Conservation (phyloP, 2,888 invertebrate genomes). For the Spialia ferax region DNA sequence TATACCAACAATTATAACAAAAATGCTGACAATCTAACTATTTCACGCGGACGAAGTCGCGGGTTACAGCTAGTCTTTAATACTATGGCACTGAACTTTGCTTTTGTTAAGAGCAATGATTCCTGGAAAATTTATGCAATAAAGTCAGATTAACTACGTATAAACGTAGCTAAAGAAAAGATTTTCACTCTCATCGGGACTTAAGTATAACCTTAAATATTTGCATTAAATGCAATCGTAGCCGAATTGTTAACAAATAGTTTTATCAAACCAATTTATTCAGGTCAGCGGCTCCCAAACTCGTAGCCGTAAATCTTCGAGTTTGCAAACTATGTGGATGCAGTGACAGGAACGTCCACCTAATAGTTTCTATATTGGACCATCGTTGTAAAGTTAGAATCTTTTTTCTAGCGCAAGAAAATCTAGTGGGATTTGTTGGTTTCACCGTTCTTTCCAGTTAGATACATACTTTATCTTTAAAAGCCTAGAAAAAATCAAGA, state of each 20-base stretch:
- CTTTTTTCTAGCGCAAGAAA: neutral
- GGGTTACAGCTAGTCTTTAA: too few species aligned
- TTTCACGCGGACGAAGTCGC: too few species aligned
- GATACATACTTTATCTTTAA: too few species aligned
- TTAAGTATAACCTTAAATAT: neutral
- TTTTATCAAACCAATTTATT: constrained; percentile 23
- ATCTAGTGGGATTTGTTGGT: too few species aligned
- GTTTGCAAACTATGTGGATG: neutral
- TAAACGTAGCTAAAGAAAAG: too few species aligned
- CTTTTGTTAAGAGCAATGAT: constrained; percentile 2
- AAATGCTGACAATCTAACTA: too few species aligned
- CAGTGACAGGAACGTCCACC: neutral
- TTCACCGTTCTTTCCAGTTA: too few species aligned
- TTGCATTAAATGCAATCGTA: neutral
- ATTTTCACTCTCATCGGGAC: too few species aligned
- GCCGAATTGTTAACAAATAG: constrained; percentile 14
- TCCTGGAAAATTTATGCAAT: neutral
- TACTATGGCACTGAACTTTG: constrained; percentile 1
- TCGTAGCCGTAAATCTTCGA: constrained; percentile 19
- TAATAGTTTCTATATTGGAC: neutral
- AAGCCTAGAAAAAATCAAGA: too few species aligned
- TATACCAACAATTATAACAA: too few species aligned
- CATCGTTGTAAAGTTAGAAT: neutral
- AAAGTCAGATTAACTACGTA: neutral
- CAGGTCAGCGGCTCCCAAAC: constrained; percentile 9